Evolutionary conservation across 2,113 vertebrate genomes (phyloP), one percentile per base, ranked within the genome.

Genomic region (Plecturocebus donacophilus): DNA sequence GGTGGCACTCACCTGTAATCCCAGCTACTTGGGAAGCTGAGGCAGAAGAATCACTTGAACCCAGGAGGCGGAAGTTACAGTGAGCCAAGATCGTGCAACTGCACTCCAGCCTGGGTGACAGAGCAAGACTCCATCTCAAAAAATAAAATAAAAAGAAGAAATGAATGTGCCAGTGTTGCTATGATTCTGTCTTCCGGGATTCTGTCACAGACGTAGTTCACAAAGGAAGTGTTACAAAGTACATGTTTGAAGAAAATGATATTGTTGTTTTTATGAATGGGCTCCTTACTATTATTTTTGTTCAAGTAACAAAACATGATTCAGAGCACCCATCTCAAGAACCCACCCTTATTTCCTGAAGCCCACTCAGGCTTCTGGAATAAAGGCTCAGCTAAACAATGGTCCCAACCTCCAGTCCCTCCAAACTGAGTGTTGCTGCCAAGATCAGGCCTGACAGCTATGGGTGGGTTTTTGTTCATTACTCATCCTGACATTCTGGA

Each of bases 301-400:
- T 73, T 77, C 95, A 77, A 70, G 76, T 73, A 88, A 85, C 40
- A 79, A 87, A 1, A 11, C 0, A 1, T 96, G 97, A 93, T 96
- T 96, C 90, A 79, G 42, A 97, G 27, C 56, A 73, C 52, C 70
- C 47, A 14, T 76, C 86, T 93, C 83, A 79, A 73, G 91, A 93
- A 79, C 95, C 68, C 70, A 35, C 47, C 87, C 40, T 79, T 49
- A 16, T 91, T 98, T 97, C 88, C 97, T n/a, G 1, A 49, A 12
- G 9, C 45, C 76, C 49, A 42, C 82, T 87, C 12, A 1, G 9
- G 17, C 54, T 94, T 87, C 80, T 89, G 49, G 61, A 94, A 77
- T 71, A 70, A 95, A 91, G 87, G 49, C 80, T 5, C 25, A 42
- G 79, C 10, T 11, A 6, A 14, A 17, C 68, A 79, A 3, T 40